Evolutionary conservation across 2,113 vertebrate species (phyloP), one percentile per base, ranked within the genome.

Genomic region (Nibea albiflora): DNA sequence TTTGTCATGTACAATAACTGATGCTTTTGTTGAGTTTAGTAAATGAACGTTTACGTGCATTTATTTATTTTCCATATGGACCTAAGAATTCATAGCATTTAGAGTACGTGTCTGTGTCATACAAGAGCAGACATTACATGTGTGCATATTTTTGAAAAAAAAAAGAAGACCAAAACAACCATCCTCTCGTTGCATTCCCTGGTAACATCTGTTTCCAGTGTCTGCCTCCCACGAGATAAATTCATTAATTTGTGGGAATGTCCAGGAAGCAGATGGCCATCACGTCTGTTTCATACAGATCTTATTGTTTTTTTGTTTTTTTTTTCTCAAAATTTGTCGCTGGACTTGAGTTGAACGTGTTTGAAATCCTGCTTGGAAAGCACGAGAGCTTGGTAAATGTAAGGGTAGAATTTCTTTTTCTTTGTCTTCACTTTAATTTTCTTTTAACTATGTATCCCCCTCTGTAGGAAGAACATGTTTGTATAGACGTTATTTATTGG

Each of bases 211-310:
- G 91, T 83, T 91, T 90, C 70, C 74, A 88, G 76, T 57, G 73
- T 80, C 67, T 44, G 73, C n/a, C 52, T 92, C 90, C 85, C 86
- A 71, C 14, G 64, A 86, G 91, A 93, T 87, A 83, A 80, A 83
- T 84, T 86, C 76, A 91, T 92, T 89, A 78, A 88, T 85, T 78
- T 89, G 62, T 72, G 75, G 85, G 69, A 92, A 87, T 74, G 53
- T 88, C 54, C 87, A 87, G 89, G 85, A 92, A 92, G 73, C 91
- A 92, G 89, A 87, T 92, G 88, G 83, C 66, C 80, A 65, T 70
- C 72, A 49, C 3, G 47, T 82, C 58, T 81, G 53, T 70, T 80
- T 81, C 22, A 47, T 49, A 15, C 19, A 78, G 54, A 71, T 42
- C 39, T 73, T 44, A 17, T 44, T 60, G 12, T 1, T 7, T 35